phyloP scores from a whole-genome alignment of 2,888 invertebrate genomes.

The Diarsia rubi region DNA sequence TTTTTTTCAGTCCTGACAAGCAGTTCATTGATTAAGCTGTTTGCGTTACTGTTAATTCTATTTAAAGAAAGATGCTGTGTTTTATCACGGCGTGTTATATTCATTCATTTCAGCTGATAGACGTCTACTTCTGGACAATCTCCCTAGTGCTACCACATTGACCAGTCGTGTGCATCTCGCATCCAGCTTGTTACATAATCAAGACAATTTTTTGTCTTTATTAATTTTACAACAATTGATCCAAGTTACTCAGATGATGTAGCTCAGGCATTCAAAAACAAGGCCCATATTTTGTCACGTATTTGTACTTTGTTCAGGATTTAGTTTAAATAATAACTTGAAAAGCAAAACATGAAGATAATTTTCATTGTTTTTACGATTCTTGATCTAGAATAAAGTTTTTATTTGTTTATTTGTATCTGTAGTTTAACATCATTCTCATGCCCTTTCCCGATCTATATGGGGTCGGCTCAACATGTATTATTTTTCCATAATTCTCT shows the following conservation, averaged over 20 bases:
- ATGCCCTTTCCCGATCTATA: too few species aligned
- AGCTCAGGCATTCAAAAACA: background rate
- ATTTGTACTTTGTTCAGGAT: background rate
- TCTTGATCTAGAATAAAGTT: background rate
- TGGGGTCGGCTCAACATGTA: too few species aligned
- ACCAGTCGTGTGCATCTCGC: too few species aligned
- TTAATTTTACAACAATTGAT: background rate
- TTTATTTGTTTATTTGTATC: too few species aligned
- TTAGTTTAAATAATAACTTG: background rate
- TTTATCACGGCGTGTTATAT: background rate
- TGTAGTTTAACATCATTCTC: too few species aligned
- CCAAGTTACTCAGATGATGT: background rate
- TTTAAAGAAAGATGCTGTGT: conserved; percentile 7
- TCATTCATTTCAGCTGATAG: too few species aligned
- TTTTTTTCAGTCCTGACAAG: conserved; percentile 18
- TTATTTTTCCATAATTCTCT: too few species aligned
- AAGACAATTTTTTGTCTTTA: background rate
- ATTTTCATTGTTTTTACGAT: background rate
- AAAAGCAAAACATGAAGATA: too few species aligned
- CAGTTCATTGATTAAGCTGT: conserved; percentile 40
- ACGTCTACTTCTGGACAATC: too few species aligned
- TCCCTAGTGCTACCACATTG: too few species aligned
- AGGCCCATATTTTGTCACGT: background rate
- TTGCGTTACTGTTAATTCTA: conserved; percentile 20
- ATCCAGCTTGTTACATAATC: background rate